These are phyloP conservation scores for Heteromormyrus szaboi DNA, from an alignment of 2,797 vertebrate genomes.

Conservation along the genomic window DNA sequence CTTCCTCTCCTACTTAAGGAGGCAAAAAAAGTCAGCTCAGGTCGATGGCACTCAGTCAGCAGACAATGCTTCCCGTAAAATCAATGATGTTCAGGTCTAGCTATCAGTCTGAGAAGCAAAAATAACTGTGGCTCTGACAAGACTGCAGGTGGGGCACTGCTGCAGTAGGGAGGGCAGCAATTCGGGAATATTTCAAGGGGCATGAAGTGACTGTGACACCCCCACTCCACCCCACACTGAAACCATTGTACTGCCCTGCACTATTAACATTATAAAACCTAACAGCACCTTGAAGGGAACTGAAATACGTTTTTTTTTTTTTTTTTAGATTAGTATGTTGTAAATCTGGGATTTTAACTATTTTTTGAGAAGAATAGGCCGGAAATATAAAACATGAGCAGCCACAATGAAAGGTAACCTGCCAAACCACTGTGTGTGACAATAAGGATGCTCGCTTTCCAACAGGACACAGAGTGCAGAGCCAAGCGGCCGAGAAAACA, in stretches of 20 bases:
- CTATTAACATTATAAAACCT: neutral
- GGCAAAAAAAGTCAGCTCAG: conserved; percentile 92
- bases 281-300: neutral
- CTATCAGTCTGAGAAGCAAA: conserved; percentile 77
- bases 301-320: neutral
- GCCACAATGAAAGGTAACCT: neutral
- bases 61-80: conserved; percentile 99
- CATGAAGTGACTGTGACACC: neutral
- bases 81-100: conserved; percentile 98
- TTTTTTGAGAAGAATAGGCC: neutral
- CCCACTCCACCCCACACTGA: neutral
- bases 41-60: conserved; percentile 99
- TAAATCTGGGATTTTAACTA: neutral
- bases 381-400: neutral
- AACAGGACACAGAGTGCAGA: neutral
- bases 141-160: conserved; percentile 49
- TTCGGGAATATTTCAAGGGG: conserved; percentile 36
- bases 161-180: conserved; percentile 27
- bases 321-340: neutral
- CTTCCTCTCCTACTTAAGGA: conserved; percentile 75
- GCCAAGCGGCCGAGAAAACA: neutral
- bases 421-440: neutral
- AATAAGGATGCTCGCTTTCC: neutral
- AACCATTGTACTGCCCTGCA: neutral
- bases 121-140: conserved; percentile 70